Evolutionary conservation across 2,797 vertebrate genomes (phyloP).

Genomic region (Girardinus metallicus): DNA sequence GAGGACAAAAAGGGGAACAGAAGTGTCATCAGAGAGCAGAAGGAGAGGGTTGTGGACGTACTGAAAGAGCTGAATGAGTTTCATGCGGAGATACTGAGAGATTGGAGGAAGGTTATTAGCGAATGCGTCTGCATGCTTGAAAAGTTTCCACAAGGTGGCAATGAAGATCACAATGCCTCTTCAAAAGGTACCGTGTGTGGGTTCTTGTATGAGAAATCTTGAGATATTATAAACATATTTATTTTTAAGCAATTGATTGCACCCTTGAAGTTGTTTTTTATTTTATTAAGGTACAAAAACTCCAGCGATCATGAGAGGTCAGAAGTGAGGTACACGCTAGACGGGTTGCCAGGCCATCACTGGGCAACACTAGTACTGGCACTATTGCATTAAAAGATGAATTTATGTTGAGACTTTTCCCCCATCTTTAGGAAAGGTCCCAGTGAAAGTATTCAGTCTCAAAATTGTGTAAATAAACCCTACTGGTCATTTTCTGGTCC

Average conservation of each 20-base stretch:
- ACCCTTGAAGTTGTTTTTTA: neutral
- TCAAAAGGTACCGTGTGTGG: slow-evolving; percentile 23
- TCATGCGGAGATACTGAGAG: slow-evolving; percentile 52
- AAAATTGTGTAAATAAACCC: neutral
- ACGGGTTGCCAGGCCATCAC: neutral
- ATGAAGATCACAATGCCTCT: slow-evolving; percentile 11
- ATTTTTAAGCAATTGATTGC: neutral
- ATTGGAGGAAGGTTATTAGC: slow-evolving; percentile 59
- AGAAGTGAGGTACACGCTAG: neutral
- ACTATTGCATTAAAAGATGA: neutral
- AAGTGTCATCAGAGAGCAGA: slow-evolving; percentile 9
- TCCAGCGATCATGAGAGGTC: neutral
- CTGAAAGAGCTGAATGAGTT: slow-evolving; percentile 59
- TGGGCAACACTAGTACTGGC: neutral
- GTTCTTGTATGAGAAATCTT: neutral
- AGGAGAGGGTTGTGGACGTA: slow-evolving; percentile 41
- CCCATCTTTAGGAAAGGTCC: neutral
- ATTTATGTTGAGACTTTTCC: neutral
- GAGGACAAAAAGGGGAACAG: slow-evolving; percentile 11
- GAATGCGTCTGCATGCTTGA: slow-evolving; percentile 24
- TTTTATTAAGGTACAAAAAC: neutral
- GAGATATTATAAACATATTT: neutral
- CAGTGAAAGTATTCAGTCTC: neutral
- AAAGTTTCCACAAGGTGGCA: slow-evolving; percentile 31
- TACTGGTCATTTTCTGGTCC: neutral